Base-by-base conservation (phyloP, 2,113 vertebrate species). In the Podarcis cretensis region DNA sequence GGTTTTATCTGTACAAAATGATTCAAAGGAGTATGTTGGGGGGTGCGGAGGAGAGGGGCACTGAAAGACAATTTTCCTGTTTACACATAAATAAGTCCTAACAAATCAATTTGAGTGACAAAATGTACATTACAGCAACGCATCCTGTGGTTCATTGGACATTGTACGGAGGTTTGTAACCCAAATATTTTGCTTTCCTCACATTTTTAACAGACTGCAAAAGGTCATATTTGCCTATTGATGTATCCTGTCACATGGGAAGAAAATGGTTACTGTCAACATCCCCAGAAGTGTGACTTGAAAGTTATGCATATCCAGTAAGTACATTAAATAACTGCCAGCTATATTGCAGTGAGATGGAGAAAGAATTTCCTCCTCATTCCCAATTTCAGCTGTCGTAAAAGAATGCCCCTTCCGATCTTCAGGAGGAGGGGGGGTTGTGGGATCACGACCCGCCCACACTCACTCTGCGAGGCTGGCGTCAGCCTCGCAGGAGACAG, bases 151-250 rank as follows among this genome's bases (percentile, higher is more conserved):
- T 77, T 90, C 0, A 1, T 84, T 83, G 32, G 32, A 85, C 48
- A 87, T 59, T 87, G 86, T 74, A 23, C 84, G 12, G 89, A 3
- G 90, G n/a, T 87, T 92, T 89, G 5, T 74, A 83, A 63, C 48
- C 32, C 71, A 35, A 90, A 81, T 83, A 77, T 37, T 94, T 91
- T 93, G 27, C 69, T 87, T 92, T 91, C 35, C 23, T 89, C 92
- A 83, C 18, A 80, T 18, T 81, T 81, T 89, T 87, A 88, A 18
- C 86, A 83, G 37, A 86, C 3, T 6, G 92, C 20, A 84, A 92
- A 93, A 94, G 8, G 81, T 92, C 1, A 80, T 83, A 90, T 94
- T 92, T 92, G 89, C 91, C 90, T 88, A 79, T 81, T 89, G 68
- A 84, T 92, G 4, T 0, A 80, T 93, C 90, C 81, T 18, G 30